Evolutionary conservation across 2,797 vertebrate genomes (phyloP).

Genomic region (Xiphorhynchus erythropygius): DNA sequence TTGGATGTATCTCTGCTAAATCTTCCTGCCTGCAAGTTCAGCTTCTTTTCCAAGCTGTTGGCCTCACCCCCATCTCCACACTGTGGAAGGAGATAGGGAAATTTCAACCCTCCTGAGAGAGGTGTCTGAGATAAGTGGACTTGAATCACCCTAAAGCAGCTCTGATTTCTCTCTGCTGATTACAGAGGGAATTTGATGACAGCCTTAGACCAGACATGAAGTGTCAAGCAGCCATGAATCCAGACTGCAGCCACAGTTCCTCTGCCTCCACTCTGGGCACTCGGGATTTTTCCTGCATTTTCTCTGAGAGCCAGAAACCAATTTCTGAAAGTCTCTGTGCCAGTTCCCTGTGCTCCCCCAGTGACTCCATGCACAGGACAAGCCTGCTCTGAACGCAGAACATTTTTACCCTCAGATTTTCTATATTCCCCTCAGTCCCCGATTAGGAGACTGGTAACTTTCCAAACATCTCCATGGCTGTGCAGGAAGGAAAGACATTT

Average conservation of each 20-base stretch:
- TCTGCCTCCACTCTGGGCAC: neutral
- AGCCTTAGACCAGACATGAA: neutral
- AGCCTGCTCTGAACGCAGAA: neutral
- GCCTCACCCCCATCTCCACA: constrained; percentile 26
- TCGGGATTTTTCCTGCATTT: neutral
- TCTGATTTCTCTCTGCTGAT: constrained; percentile 49
- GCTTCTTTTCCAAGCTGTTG: neutral
- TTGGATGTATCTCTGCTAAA: neutral
- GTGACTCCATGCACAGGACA: neutral
- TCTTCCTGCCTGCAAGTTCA: neutral
- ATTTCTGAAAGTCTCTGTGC: neutral
- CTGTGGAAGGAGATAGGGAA: constrained; percentile 12
- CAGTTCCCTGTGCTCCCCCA: neutral
- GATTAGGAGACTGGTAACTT: neutral
- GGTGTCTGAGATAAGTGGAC: constrained; percentile 51
- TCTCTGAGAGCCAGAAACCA: neutral
- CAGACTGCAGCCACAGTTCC: neutral
- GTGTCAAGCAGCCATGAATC: neutral
- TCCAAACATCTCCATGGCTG: neutral
- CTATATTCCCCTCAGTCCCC: neutral
- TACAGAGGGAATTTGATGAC: constrained; percentile 35
- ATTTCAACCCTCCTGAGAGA: constrained; percentile 35
- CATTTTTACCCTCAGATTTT: neutral
- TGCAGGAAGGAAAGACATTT: neutral
- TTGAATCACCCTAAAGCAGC: constrained; percentile 20